These are phyloP conservation scores for Dynastes maya DNA, from an alignment of 2,888 invertebrate genomes.

Conservation along the genomic window DNA sequence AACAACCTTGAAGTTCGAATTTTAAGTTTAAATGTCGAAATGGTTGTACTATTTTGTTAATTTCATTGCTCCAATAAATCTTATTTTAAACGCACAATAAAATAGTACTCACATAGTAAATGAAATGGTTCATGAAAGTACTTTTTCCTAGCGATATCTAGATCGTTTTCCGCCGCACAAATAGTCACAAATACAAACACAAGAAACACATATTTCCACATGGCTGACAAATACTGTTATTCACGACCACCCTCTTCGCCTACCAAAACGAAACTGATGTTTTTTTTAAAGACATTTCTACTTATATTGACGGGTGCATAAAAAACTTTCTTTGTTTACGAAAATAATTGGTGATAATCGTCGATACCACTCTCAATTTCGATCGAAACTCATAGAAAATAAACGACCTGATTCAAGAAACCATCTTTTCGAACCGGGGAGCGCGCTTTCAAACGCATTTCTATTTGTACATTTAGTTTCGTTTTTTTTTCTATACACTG, in stretches of 20 bases:
- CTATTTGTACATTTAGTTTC: slow-evolving; percentile 46
- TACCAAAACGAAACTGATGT: slow-evolving; percentile 24
- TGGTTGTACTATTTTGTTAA: neutral
- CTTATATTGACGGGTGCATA: slow-evolving; percentile 39
- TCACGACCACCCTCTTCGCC: slow-evolving; percentile 17
- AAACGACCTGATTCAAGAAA: slow-evolving; percentile 32
- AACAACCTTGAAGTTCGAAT: neutral
- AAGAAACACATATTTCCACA: slow-evolving; percentile 55
- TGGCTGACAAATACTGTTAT: slow-evolving; percentile 6
- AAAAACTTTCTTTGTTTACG: slow-evolving; percentile 51
- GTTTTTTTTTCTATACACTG: neutral
- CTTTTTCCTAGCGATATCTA: slow-evolving; percentile 51
- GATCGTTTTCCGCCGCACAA: slow-evolving; percentile 51
- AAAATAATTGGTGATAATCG: slow-evolving; percentile 50
- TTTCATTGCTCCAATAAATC: no score
- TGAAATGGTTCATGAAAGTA: slow-evolving; percentile 46
- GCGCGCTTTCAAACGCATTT: slow-evolving; percentile 55
- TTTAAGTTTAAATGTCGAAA: neutral
- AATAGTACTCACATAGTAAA: slow-evolving; percentile 54
- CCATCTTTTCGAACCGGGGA: slow-evolving; percentile 44
- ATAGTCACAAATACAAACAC: slow-evolving; percentile 51
- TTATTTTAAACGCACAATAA: neutral
- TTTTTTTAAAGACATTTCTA: slow-evolving; percentile 37
- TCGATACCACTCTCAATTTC: slow-evolving; percentile 57
- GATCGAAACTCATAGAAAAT: slow-evolving; percentile 45